Evolutionary conservation across 2,113 vertebrate species (phyloP), one percentile per base, ranked within the genome.

Genomic region (Neodontobutis hainanensis): DNA sequence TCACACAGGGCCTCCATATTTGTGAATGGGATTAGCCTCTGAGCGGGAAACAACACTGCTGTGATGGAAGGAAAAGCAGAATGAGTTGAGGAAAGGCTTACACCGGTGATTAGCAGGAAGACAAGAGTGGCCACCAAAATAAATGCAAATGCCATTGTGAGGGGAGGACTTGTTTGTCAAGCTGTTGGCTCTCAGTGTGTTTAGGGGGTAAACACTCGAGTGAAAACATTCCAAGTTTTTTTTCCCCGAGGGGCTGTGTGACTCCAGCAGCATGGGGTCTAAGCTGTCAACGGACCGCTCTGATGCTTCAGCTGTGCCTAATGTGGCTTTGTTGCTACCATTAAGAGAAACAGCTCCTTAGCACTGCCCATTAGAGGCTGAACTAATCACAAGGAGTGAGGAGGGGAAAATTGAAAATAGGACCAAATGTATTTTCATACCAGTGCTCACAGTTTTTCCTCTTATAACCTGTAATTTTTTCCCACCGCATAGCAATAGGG

Each of bases 201-300:
- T 42, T 16, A 58, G 6, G 56, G 36, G 36, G 40, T 58, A 58
- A 77, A 82, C 80, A 75, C 67, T 85, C n/a, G 56, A 81, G 74
- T 65, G 72, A 80, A 89, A 88, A 83, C 84, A 89, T 84, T 86
- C 80, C 87, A 77, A 46, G 71, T 65, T 85, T 81, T 83, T 70
- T 73, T 81, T 66, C 65, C 4, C 44, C 69, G 57, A 67, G 69
- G 53, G 59, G 64, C 48, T 73, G 78, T 44, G 70, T 70, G 78
- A 9, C 66, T 78, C 52, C 11, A 46, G 56, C 76, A 75, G 84
- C 75, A 60, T 64, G 82, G 74, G 82, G 82, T 73, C 64, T 58
- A 34, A 5, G 79, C 79, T 89, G 87, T 88, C 88, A 86, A 60
- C 80, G 34, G 68, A 58, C 48, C 53, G 0, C 44, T 70, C 76